Base-by-base conservation (phyloP, 2,113 vertebrate species). In the Neoarius graeffei region DNA sequence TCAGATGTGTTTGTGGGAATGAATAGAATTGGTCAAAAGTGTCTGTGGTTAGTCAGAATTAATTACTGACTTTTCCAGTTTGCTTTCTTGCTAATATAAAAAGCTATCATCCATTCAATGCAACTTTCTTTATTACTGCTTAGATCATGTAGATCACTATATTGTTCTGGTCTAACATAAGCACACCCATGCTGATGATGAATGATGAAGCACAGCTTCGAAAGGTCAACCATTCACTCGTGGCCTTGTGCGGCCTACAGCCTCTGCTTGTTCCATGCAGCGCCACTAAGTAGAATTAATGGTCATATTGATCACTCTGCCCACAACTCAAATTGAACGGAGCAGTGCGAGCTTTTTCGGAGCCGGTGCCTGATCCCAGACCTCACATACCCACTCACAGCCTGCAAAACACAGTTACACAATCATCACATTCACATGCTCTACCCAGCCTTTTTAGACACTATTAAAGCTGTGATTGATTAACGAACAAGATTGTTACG, bases 241-340 rank as follows among this genome's bases (percentile, higher is more conserved):
- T 14, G 66, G 88, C 88, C 90, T 89, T 89, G 90, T 88, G 83
- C 54, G 87, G 88, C 89, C 88, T 87, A 84, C 86, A 89, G 88
- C 84, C 85, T 57, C 69, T 54, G 67, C 87, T 83, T 87, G 89
- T 89, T 85, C 81, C 73, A 13, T 50, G 64, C 56, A 42, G 85
- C 30, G 25, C 88, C 64, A 66, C 89, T 92, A 91, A 91, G 88
- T 88, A 81, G 88, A 90, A 90, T 91, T 92, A 92, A 91, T 91
- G 90, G 90, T 85, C 7, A n/a, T 86, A 92, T 92, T 83, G 91
- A 92, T 92, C 81, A 80, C 73, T 20, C 81, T 86, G 83, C 85
- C 83, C 86, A 89, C 86, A 91, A 91, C 85, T 91, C 87, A 87
- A 90, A 92, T 87, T 90, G 91, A 88, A 89, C 59, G 10, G 69